Base-by-base conservation (phyloP, 37 sponge, comb jelly and placozoan species). In the Hormiphora californensis region DNA sequence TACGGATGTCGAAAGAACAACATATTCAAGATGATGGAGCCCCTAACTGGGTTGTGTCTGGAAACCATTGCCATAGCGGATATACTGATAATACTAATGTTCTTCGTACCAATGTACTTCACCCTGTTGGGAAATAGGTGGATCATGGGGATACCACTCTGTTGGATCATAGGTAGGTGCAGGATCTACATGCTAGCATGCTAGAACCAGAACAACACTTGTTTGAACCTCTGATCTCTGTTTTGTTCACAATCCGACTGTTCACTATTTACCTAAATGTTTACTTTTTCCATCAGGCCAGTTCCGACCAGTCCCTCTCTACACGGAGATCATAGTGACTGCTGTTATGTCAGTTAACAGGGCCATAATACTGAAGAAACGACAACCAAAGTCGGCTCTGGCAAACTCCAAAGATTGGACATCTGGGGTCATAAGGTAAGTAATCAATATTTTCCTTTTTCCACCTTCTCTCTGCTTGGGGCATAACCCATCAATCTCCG, bases 11-110 rank as follows among this genome's bases (percentile, higher is more conserved):
- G 43, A 28, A 39, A 73, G 35, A 43, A 36, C 41, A 0, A 27
- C 44, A 73, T 73, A 11, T 73, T 73, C 81, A 73, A 73, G 46
- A 73, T 73, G 81, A 39, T 73, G 81, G 81, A 73, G 4, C 41
- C 44, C 23, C 12, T 73, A 46, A 73, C 81, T 23, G 81, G 36
- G 36, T 19, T 33, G 44, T 73, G 81, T 41, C 46, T 73, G 81
- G 81, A 73, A 41, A 40, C 81, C 38, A 73, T 73, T 22, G 81
- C 81, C 9, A 9, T 33, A 15, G 81, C 35, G 2, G 81, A 73
- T 41, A 73, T 73, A 9, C 32, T 73, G 46, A 73, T 73, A 43
- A 33, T 73, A 15, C 81, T 73, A 21, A 73, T 73, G 81, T 73
- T 73, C 81, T 73, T 33, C 25, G 23, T 73, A 19, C 81, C 81